phyloP scores from a whole-genome alignment of 2,797 vertebrate species.

The Smutsia gigantea region DNA sequence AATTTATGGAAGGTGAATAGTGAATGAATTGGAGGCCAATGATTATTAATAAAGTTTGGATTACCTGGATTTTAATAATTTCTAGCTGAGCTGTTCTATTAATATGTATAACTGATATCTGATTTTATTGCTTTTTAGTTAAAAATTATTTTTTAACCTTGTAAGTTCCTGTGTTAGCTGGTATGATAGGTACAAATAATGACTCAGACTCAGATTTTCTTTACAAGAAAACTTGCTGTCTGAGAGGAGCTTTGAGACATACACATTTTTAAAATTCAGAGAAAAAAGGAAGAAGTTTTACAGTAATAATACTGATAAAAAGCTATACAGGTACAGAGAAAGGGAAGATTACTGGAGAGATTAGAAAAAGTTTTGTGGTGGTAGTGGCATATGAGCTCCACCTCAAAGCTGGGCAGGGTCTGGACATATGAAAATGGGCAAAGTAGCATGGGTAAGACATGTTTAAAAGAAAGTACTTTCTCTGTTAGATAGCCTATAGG shows the following conservation, averaged over 20 bases:
- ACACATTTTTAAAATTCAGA: not conserved
- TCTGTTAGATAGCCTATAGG: not conserved
- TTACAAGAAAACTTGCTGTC: not conserved
- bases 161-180: not conserved
- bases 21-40: not conserved
- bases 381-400: not conserved
- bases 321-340: not conserved
- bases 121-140: not conserved
- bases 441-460: not conserved
- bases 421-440: not conserved
- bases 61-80: not conserved
- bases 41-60: conserved; percentile 42
- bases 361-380: not conserved
- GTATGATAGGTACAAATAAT: not conserved
- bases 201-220: not conserved
- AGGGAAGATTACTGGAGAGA: not conserved
- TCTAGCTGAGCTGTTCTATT: not conserved
- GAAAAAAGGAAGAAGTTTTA: not conserved
- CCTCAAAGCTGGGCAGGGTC: not conserved
- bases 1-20: not conserved
- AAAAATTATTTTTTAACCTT: not conserved
- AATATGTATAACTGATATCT: not conserved
- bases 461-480: not conserved
- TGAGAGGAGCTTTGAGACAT: not conserved
- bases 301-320: not conserved